Evolutionary conservation across 1,140 invertebrate genomes (phyloP).

Genomic region (Lysiphlebus fabarum): DNA sequence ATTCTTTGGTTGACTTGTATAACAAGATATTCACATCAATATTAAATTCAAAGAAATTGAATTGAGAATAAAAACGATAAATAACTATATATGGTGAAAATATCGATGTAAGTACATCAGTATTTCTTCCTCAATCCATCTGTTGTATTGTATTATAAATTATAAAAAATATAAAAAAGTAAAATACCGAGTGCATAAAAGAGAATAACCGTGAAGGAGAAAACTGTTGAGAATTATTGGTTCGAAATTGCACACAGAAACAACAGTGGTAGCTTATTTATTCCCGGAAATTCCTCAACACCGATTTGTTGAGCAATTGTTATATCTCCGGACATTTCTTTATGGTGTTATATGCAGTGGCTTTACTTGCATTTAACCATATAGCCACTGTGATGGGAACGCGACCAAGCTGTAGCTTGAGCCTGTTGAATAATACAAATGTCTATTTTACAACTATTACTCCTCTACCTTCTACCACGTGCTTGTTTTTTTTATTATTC

Average conservation of each 20-base stretch:
- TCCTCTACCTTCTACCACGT: conserved; percentile 7
- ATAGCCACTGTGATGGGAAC: conserved; percentile 21
- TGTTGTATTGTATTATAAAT: too few relatives aligned
- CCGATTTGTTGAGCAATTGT: conserved; percentile 35
- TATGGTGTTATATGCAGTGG: too few relatives aligned
- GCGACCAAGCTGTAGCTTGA: conserved; percentile 4
- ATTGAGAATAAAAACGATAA: too few relatives aligned
- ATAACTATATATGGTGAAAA: too few relatives aligned
- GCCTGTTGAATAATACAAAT: conserved; percentile 34
- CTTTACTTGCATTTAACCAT: too few relatives aligned
- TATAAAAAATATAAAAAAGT: too few relatives aligned
- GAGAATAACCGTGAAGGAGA: conserved; percentile 20
- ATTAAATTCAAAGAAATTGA: too few relatives aligned
- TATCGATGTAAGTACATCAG: too few relatives aligned
- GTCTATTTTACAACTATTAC: conserved; percentile 27
- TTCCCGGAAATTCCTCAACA: conserved; percentile 29
- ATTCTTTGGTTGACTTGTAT: too few relatives aligned
- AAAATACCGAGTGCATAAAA: neutral
- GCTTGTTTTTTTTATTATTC: neutral
- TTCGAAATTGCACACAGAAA: neutral
- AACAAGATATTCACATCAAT: too few relatives aligned
- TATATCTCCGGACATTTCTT: conserved; percentile 2
- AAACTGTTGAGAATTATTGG: conserved; percentile 27
- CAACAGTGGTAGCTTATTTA: conserved; percentile 23
- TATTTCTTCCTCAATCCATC: too few relatives aligned